Evolutionary conservation across 2,888 invertebrate species (phyloP).

Genomic region (Cryptocephalus primarius): DNA sequence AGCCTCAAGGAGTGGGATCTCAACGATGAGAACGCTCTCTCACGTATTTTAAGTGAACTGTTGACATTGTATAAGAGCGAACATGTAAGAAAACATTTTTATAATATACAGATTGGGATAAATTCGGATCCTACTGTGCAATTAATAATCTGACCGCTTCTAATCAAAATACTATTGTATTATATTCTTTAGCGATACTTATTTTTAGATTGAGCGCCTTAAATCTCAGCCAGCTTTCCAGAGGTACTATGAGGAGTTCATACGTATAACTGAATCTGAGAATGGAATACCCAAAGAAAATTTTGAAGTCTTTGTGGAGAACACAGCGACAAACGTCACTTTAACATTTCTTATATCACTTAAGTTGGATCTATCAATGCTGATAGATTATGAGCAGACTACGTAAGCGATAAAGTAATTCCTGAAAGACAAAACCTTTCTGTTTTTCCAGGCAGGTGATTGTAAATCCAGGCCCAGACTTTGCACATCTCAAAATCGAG

Average conservation of each 20-base stretch:
- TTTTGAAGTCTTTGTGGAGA: not conserved
- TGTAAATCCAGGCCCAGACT: not conserved
- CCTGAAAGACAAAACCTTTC: not conserved
- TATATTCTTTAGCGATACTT: too few relatives aligned
- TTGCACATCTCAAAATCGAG: not conserved
- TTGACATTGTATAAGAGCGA: slow-evolving; percentile 49
- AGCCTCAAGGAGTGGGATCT: slow-evolving; percentile 56
- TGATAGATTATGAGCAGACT: not conserved
- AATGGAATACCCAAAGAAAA: not conserved
- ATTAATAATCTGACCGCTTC: too few relatives aligned
- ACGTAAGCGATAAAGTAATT: not conserved
- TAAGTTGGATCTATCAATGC: not conserved
- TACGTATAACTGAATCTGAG: not conserved
- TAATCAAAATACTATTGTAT: too few relatives aligned
- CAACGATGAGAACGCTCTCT: slow-evolving; percentile 46
- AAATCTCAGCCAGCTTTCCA: too few relatives aligned
- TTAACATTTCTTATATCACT: not conserved
- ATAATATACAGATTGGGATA: too few relatives aligned
- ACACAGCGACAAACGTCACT: not conserved
- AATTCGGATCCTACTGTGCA: too few relatives aligned
- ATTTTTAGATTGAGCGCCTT: too few relatives aligned
- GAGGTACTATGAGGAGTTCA: not conserved
- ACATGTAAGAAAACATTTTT: slow-evolving; percentile 39
- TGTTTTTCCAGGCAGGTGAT: too few relatives aligned
- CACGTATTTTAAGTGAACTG: slow-evolving; percentile 51